These are phyloP conservation scores for Hemibagrus guttatus DNA, from an alignment of 2,797 vertebrate species.

Conservation along the genomic window DNA sequence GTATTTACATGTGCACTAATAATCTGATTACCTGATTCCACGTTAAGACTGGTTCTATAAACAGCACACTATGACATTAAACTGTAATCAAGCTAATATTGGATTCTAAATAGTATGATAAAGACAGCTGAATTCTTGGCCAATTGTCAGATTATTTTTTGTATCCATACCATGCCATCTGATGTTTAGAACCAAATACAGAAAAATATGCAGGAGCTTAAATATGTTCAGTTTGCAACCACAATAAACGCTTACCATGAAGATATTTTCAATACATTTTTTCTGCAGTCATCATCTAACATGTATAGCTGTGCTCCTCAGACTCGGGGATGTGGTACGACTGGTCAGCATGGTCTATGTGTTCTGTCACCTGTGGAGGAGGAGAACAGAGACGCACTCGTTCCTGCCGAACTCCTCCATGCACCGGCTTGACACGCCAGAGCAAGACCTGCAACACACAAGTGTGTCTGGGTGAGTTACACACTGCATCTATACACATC, in stretches of 20 bases:
- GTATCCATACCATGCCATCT: background rate
- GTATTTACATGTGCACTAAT: background rate
- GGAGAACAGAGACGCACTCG: slow-evolving; percentile 83
- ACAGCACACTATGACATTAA: background rate
- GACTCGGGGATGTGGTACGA: slow-evolving; percentile 68
- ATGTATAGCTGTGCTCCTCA: slow-evolving; percentile 50
- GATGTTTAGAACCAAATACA: background rate
- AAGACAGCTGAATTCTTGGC: background rate
- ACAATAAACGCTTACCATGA: background rate
- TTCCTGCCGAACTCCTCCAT: slow-evolving; percentile 69
- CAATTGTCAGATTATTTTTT: background rate
- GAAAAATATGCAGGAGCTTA: background rate
- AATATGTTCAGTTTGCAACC: background rate
- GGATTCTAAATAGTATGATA: background rate
- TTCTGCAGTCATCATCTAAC: background rate
- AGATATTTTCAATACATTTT: background rate
- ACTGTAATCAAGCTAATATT: background rate
- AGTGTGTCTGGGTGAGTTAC: slow-evolving; percentile 85
- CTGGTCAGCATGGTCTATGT: slow-evolving; percentile 82
- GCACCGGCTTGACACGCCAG: slow-evolving; percentile 75
- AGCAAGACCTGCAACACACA: slow-evolving; percentile 85
- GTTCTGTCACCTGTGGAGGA: slow-evolving; percentile 86
- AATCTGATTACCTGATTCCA: background rate
- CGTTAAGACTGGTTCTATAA: background rate
- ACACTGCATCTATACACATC: background rate